phyloP scores from a whole-genome alignment of 2,113 vertebrate species.

The Mugil cephalus region DNA sequence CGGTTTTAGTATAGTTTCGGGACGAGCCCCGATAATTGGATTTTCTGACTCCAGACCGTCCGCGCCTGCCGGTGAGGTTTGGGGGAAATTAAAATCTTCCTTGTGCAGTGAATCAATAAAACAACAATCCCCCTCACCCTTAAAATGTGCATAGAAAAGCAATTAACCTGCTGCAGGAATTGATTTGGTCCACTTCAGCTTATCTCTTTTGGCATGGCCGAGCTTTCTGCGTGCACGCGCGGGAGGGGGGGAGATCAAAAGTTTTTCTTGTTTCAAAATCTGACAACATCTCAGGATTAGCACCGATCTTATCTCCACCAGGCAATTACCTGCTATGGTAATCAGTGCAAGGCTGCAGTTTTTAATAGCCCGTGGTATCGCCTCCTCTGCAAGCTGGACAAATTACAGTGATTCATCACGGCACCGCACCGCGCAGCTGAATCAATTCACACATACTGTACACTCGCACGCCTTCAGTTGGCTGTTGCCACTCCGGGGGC shows the following conservation, averaged over 20 bases:
- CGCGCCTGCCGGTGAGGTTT: slow-evolving; percentile 44
- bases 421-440: slow-evolving; percentile 42
- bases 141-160: slow-evolving; percentile 71
- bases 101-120: slow-evolving; percentile 70
- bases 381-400: slow-evolving; percentile 59
- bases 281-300: slow-evolving; percentile 68
- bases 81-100: slow-evolving; percentile 71
- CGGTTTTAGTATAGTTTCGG: slow-evolving; percentile 42
- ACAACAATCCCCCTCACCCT: slow-evolving; percentile 57
- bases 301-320: slow-evolving; percentile 69
- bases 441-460: slow-evolving; percentile 61
- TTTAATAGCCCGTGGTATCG: slow-evolving; percentile 67
- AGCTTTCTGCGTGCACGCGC: slow-evolving; percentile 59
- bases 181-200: slow-evolving; percentile 74
- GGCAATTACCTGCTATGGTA: slow-evolving; percentile 77
- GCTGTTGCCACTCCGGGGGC: slow-evolving; percentile 9
- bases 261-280: slow-evolving; percentile 66
- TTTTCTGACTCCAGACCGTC: slow-evolving; percentile 62
- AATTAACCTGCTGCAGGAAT: slow-evolving; percentile 77
- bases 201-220: slow-evolving; percentile 67
- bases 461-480: neutral
- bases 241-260: slow-evolving; percentile 61
- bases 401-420: slow-evolving; percentile 77
- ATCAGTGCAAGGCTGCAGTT: slow-evolving; percentile 72
- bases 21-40: slow-evolving; percentile 60